phyloP scores from a whole-genome alignment of 1,140 invertebrate genomes.

The Bombus consobrinus region DNA sequence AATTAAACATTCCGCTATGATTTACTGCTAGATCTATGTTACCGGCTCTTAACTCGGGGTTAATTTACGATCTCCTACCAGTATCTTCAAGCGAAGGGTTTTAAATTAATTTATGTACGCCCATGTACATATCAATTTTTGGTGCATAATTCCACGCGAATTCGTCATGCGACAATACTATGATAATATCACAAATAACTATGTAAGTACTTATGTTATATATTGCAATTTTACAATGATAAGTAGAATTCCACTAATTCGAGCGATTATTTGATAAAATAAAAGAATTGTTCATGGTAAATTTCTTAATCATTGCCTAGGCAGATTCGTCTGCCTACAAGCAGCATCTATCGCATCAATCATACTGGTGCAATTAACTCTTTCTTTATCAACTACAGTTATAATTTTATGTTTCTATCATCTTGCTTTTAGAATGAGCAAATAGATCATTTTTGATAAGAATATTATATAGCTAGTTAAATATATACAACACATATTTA shows the following conservation, averaged over 20 bases:
- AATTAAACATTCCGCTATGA: conserved; percentile 20
- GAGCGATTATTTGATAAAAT: not conserved
- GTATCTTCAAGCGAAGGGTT: not conserved
- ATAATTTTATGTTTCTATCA: not conserved
- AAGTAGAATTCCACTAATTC: not conserved
- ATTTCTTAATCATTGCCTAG: not conserved
- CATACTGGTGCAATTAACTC: not conserved
- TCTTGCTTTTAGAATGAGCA: not conserved
- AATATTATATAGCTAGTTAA: not conserved
- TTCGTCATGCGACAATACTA: not conserved
- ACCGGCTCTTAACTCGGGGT: not conserved
- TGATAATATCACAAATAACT: not conserved
- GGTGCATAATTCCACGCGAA: too few relatives aligned
- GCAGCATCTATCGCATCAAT: not conserved
- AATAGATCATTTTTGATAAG: not conserved
- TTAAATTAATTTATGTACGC: conserved; percentile 23
- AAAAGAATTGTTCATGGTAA: not conserved
- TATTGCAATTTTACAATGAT: not conserved
- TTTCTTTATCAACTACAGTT: not conserved
- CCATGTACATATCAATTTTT: not conserved
- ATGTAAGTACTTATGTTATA: not conserved
- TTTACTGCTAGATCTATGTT: conserved; percentile 29
- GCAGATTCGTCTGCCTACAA: not conserved
- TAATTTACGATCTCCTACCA: conserved; percentile 16
- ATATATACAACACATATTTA: too few relatives aligned